Evolutionary conservation across 1,140 invertebrate genomes (phyloP).

Genomic region (Parapsyche elsis): DNA sequence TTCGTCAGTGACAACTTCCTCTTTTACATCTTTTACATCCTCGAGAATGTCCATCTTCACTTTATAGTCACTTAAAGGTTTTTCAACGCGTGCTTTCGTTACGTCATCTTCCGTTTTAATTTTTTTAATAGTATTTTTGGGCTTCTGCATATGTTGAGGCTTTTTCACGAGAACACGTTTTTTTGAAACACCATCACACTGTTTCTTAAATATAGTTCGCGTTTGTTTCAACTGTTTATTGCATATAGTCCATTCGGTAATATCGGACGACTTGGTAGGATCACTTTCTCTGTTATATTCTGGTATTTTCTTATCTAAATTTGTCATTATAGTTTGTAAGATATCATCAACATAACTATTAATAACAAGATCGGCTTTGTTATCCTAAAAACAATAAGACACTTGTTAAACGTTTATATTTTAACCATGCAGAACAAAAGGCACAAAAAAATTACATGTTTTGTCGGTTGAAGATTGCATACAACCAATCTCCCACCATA

Average conservation of each 20-base stretch:
- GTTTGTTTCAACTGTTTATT: conserved; percentile 66
- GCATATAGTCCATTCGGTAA: conserved; percentile 74
- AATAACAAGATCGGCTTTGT: conserved; percentile 90
- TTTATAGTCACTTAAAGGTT: background rate
- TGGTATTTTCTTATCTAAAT: conserved; percentile 77
- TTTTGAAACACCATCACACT: conserved; percentile 52
- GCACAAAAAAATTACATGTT: conserved; percentile 76
- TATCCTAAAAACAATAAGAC: conserved; percentile 77
- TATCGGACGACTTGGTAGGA: conserved; percentile 70
- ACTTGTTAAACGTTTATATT: conserved; percentile 40
- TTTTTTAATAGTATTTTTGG: conserved; percentile 1
- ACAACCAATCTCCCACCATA: conserved; percentile 91
- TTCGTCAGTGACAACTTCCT: background rate
- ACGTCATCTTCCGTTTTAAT: background rate
- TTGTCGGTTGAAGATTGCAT: conserved; percentile 96
- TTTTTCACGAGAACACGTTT: conserved; percentile 50
- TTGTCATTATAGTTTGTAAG: conserved; percentile 80
- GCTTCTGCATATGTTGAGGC: background rate
- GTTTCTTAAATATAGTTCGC: conserved; percentile 68
- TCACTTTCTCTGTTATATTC: conserved; percentile 75
- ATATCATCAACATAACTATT: conserved; percentile 91
- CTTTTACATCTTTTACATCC: background rate
- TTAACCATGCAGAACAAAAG: background rate
- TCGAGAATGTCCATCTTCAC: background rate
- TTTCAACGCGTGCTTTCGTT: conserved; percentile 12